phyloP scores from a whole-genome alignment of 2,888 invertebrate genomes.

The Chrysopilus asiliformis region DNA sequence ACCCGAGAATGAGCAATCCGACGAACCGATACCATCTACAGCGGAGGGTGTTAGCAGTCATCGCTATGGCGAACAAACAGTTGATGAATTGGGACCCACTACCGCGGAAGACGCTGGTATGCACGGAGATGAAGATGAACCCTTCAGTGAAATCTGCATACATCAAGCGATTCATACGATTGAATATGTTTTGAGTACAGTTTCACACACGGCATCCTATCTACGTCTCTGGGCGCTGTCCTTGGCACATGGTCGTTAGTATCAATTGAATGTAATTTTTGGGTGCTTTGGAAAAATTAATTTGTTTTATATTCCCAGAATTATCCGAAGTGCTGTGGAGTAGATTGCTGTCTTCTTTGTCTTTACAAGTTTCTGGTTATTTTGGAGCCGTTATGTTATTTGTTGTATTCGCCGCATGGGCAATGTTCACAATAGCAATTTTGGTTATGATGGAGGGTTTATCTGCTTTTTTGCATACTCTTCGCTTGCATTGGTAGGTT shows the following conservation, averaged over 20 bases:
- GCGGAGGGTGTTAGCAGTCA: too few relatives aligned
- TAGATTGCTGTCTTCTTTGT: constrained; percentile 69
- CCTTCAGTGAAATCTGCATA: constrained; percentile 79
- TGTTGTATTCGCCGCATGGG: constrained; percentile 78
- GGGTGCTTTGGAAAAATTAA: too few relatives aligned
- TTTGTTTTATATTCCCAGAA: constrained; percentile 36
- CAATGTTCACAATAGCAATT: constrained; percentile 74
- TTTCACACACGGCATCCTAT: constrained; percentile 95
- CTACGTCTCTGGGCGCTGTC: constrained; percentile 93
- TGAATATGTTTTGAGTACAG: constrained; percentile 89
- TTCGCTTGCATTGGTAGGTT: constrained; percentile 78
- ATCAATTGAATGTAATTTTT: too few relatives aligned
- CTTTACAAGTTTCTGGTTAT: constrained; percentile 54
- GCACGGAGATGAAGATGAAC: constrained; percentile 42
- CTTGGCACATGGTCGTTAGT: constrained; percentile 84
- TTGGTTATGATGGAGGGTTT: constrained; percentile 94
- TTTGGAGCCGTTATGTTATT: constrained; percentile 67
- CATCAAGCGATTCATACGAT: constrained; percentile 94
- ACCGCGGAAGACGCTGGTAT: constrained; percentile 22
- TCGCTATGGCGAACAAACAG: background rate
- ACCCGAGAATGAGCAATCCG: constrained; percentile 34
- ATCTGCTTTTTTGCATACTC: constrained; percentile 89
- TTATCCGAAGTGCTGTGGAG: constrained; percentile 74
- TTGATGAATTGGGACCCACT: background rate
- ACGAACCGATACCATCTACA: too few relatives aligned